A percentile compares a stretch with the other conserved stretches of the same genome.
Evolutionary conservation across 35 echinoderm and acorn worm species (phyloP).

Genomic region (Lytechinus pictus): DNA sequence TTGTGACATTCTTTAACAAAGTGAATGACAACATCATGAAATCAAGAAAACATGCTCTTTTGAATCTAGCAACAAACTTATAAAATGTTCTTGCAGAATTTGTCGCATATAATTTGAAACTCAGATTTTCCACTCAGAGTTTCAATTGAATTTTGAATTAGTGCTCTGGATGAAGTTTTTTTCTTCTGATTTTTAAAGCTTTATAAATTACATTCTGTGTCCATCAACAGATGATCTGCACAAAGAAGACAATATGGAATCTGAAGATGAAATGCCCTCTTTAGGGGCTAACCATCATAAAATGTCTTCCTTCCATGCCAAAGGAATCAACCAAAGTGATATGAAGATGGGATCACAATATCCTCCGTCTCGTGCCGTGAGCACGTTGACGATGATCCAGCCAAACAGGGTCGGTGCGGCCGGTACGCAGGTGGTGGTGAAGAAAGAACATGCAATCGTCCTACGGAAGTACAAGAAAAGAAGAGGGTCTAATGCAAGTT

Average conservation of each 20-base stretch:
- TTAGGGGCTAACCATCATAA: neutral
- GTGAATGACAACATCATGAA: too few species aligned
- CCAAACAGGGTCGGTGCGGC: conserved; percentile 34
- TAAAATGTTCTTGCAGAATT: too few species aligned
- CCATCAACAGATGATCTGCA: neutral
- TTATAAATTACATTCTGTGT: neutral
- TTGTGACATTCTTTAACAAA: too few species aligned
- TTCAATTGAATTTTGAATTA: too few species aligned
- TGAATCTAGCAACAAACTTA: too few species aligned
- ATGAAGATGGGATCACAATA: neutral
- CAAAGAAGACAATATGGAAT: neutral
- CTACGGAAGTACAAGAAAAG: conserved; percentile 42
- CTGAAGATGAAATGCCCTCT: conserved; percentile 17
- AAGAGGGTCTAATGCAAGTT: conserved; percentile 53
- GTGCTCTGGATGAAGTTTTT: too few species aligned
- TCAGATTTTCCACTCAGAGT: too few species aligned
- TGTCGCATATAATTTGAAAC: too few species aligned
- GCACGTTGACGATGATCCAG: conserved; percentile 16
- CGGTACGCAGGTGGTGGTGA: neutral
- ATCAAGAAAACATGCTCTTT: too few species aligned
- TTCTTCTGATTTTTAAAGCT: neutral
- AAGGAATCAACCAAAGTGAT: neutral
- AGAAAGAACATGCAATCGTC: conserved; percentile 48
- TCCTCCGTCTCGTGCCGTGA: neutral
- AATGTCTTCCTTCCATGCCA: neutral